A percentile compares a stretch with the other conserved stretches of the same genome.
These are phyloP conservation scores for Pheosia tremula DNA, from an alignment of 2,888 invertebrate genomes.

Conservation along the genomic window DNA sequence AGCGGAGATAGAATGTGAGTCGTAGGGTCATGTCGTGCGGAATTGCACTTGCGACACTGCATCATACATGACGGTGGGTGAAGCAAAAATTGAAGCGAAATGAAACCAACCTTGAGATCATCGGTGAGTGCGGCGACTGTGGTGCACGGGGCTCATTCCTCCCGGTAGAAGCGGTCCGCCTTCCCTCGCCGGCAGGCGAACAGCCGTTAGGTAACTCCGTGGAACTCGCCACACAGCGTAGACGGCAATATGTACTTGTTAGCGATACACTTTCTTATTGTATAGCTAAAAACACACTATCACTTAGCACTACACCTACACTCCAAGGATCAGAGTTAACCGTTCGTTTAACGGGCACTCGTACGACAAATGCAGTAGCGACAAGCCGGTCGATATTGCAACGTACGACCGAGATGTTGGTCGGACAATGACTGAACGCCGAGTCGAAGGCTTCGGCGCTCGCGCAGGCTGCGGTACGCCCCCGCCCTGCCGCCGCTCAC, in stretches of 20 bases:
- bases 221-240: constrained; percentile 68
- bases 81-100: constrained; percentile 40
- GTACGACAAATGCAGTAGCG: constrained; percentile 72
- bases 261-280: constrained; percentile 79
- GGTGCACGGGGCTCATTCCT: constrained; percentile 83
- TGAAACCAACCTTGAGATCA: constrained; percentile 81
- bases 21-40: constrained; percentile 66
- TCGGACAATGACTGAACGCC: constrained; percentile 79
- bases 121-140: constrained; percentile 80
- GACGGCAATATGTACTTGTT: constrained; percentile 69
- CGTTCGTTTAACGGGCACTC: constrained; percentile 75
- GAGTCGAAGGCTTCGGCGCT: constrained; percentile 68
- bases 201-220: constrained; percentile 76
- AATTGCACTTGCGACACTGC: constrained; percentile 70
- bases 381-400: constrained; percentile 62
- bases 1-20: constrained; percentile 64
- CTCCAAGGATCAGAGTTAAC: constrained; percentile 71
- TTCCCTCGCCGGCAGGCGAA: constrained; percentile 80
- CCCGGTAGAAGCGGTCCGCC: constrained; percentile 77
- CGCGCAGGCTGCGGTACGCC: constrained; percentile 59
- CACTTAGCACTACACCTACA: constrained; percentile 78
- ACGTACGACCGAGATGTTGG: constrained; percentile 76
- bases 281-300: constrained; percentile 82
- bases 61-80: constrained; percentile 27
- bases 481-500: constrained; percentile 32